These are phyloP conservation scores for Macroteleia sp. DNA, from an alignment of 2,888 invertebrate species.

Conservation along the genomic window DNA sequence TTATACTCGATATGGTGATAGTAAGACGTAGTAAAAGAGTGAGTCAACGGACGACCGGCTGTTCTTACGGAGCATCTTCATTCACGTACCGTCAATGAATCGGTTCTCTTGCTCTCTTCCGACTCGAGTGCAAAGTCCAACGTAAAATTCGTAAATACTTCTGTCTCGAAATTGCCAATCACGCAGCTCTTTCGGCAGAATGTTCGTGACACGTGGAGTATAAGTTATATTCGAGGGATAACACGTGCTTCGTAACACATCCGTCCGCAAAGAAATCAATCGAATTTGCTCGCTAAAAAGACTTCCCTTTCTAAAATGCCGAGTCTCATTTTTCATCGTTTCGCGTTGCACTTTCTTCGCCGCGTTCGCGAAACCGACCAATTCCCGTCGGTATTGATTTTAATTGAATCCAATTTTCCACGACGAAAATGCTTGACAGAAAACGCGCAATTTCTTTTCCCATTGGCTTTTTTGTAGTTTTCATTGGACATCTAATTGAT, in stretches of 20 bases:
- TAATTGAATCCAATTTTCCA: constrained; percentile 27
- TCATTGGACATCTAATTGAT: constrained; percentile 45
- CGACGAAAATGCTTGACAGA: constrained; percentile 7
- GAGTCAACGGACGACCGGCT: constrained; percentile 66
- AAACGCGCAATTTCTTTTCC: constrained; percentile 9
- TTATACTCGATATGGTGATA: constrained; percentile 63
- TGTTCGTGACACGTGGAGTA: no score
- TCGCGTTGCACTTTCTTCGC: constrained; percentile 33
- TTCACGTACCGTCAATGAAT: no score
- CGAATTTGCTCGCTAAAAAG: constrained; percentile 32
- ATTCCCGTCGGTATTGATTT: constrained; percentile 26
- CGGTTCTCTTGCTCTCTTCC: no score
- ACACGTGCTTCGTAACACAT: no score
- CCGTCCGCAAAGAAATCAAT: constrained; percentile 32
- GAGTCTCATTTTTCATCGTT: constrained; percentile 30
- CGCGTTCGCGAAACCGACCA: constrained; percentile 6
- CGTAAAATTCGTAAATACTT: no score
- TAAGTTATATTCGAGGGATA: no score
- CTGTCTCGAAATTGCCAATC: no score
- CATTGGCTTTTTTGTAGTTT: constrained; percentile 19
- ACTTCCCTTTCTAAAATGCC: constrained; percentile 47
- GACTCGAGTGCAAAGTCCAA: no score
- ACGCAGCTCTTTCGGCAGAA: no score
- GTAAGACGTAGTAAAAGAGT: constrained; percentile 67
- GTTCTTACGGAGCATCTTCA: constrained; percentile 72